Percentiles rank a stretch among this genome's conserved stretches.
Conservation (phyloP, 2,113 vertebrate species). For the Varanus komodoensis region DNA sequence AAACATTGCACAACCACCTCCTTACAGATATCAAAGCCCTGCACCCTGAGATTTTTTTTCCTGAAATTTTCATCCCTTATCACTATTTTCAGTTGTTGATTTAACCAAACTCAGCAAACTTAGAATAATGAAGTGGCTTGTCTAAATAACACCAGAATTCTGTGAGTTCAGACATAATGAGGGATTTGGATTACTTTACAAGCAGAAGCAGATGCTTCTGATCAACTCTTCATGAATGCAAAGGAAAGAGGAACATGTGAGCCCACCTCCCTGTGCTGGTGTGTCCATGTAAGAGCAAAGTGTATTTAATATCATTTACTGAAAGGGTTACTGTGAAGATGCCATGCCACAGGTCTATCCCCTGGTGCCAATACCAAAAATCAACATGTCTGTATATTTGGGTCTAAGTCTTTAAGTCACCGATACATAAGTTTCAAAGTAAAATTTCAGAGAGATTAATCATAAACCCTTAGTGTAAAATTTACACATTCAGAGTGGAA, state of each 20-base stretch:
- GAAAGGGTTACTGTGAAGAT: not conserved
- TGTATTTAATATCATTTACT: not conserved
- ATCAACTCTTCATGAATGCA: not conserved
- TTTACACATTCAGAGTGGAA: not conserved
- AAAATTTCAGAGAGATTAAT: slow-evolving; percentile 12
- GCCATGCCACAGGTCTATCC: not conserved
- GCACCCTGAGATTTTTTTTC: too few relatives aligned
- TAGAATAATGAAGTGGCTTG: too few relatives aligned
- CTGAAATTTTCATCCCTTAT: too few relatives aligned
- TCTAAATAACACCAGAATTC: not conserved
- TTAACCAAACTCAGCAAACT: too few relatives aligned
- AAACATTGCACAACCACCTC: too few relatives aligned
- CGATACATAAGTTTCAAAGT: slow-evolving; percentile 42
- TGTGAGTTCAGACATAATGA: not conserved
- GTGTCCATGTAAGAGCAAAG: not conserved
- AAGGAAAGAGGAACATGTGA: not conserved
- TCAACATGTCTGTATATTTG: too few relatives aligned
- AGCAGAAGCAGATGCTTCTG: not conserved
- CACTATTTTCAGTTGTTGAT: too few relatives aligned
- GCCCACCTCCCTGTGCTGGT: not conserved
- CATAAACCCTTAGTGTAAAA: not conserved
- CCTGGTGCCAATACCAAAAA: not conserved
- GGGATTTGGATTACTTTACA: not conserved
- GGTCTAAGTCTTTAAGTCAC: slow-evolving; percentile 33
- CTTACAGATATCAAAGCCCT: too few relatives aligned